Evolutionary conservation across 2,113 vertebrate genomes (phyloP), one percentile per base, ranked within the genome.

Genomic region (Phylloscopus whistleri): DNA sequence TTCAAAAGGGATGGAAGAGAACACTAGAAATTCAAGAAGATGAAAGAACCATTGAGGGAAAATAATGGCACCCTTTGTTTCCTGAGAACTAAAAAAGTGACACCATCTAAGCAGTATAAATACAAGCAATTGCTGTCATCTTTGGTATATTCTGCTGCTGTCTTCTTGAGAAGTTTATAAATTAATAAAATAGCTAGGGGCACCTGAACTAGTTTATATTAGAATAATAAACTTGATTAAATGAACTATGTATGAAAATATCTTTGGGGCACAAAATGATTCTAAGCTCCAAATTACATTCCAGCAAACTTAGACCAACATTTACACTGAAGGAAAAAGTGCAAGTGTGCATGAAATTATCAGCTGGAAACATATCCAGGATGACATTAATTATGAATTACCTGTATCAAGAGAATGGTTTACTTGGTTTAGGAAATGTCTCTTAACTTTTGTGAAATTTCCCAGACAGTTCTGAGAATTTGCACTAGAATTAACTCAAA

Each of bases 191-290:
- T 46, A 86, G 37, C 78, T 73, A 93, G 58, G 13, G 91, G 88
- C 79, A 91, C 44, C 49, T 91, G 39, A 79, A 41, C 56, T 49
- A 59, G 19, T 16, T 90, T 92, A 41, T 82, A 79, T 87, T 74
- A 77, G 62, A 95, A 92, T 78, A 95, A 69, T 88, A 91, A 93
- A 88, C 19, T 86, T 0, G 0, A 84, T 52, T 86, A 82, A 90
- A 91, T 68, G 66, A 89, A 84, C 70, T 92, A 58, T 67, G 53
- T 67, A 83, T 91, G 55, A 87, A 94, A 95, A 95, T 94, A 94
- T 93, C 88, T 95, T 90, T 66, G 52, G 46, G 83, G 43, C 39
- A 77, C 16, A 77, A 79, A 72, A 82, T 81, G 7, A 85, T 75
- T 84, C 20, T 46, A 51, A 80, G 27, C 10, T 52, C 21, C 78